Conservation (phyloP, 1,140 invertebrate genomes). For the Drosophila obscura region DNA sequence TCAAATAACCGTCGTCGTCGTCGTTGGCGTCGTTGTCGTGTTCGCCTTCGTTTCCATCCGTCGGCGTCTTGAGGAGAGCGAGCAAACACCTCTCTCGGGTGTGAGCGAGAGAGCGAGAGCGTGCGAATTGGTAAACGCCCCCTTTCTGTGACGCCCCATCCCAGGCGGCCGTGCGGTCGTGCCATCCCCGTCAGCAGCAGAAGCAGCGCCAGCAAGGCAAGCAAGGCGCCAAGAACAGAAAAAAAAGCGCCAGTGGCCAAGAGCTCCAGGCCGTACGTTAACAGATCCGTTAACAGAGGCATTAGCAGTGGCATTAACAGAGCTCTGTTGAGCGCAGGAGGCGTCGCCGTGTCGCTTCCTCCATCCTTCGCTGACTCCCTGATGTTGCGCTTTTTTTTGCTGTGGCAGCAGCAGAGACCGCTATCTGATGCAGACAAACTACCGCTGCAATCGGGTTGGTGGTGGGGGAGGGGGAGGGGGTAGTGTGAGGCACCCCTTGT, state of each 20-base stretch:
- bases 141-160: slow-evolving; percentile 43
- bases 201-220: slow-evolving; percentile 16
- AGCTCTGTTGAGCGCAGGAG: slow-evolving; percentile 35
- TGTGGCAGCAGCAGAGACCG: not conserved
- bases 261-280: too few relatives aligned
- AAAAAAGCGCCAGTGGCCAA: not conserved
- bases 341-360: slow-evolving; percentile 17
- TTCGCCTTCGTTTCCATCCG: not conserved
- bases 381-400: slow-evolving; percentile 46
- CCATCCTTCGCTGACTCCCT: not conserved
- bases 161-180: not conserved
- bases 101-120: slow-evolving; percentile 10
- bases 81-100: not conserved
- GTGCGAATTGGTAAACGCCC: slow-evolving; percentile 64
- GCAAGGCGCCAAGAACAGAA: slow-evolving; percentile 24
- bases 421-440: slow-evolving; percentile 77
- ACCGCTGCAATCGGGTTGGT: slow-evolving; percentile 21
- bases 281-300: not conserved
- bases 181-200: slow-evolving; percentile 28
- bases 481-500: not conserved
- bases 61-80: slow-evolving; percentile 42
- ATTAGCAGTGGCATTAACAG: slow-evolving; percentile 31
- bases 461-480: not conserved
- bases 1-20: slow-evolving; percentile 50
- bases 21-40: slow-evolving; percentile 6